Conservation (phyloP, 2,113 vertebrate genomes). For the Lepus europaeus region DNA sequence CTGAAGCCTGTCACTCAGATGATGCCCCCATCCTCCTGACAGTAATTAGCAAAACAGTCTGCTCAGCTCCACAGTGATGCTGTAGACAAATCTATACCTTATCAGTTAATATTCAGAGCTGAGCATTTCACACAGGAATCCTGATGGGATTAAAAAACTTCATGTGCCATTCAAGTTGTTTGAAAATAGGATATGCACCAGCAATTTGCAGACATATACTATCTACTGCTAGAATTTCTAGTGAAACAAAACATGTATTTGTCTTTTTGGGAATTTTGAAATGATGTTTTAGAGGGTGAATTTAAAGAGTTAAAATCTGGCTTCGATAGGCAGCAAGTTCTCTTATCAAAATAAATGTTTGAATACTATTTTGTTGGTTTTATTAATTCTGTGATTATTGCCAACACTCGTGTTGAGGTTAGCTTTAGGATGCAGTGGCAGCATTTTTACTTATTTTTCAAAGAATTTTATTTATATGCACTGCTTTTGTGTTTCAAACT, state of each 20-base stretch:
- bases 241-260: constrained; percentile 64
- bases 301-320: constrained; percentile 58
- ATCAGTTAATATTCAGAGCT: constrained; percentile 39
- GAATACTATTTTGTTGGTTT: too few species aligned
- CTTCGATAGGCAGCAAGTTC: too few species aligned
- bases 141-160: constrained; percentile 72
- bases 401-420: too few species aligned
- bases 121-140: constrained; percentile 69
- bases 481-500: too few species aligned
- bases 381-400: too few species aligned
- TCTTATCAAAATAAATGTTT: too few species aligned
- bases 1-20: constrained; percentile 79
- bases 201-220: constrained; percentile 65
- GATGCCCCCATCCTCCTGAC: constrained; percentile 81
- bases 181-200: constrained; percentile 75
- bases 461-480: too few species aligned
- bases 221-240: constrained; percentile 75
- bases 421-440: too few species aligned
- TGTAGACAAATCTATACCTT: constrained; percentile 62
- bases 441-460: too few species aligned
- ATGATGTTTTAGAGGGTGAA: constrained; percentile 79
- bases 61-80: constrained; percentile 23
- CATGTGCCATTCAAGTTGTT: constrained; percentile 77
- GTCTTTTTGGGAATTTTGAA: constrained; percentile 80
- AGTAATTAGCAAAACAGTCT: constrained; percentile 83